A percentile compares a stretch with the other conserved stretches of the same genome.
Evolutionary conservation across 1,140 invertebrate species (phyloP).

Genomic region (Cecropterus lyciades): DNA sequence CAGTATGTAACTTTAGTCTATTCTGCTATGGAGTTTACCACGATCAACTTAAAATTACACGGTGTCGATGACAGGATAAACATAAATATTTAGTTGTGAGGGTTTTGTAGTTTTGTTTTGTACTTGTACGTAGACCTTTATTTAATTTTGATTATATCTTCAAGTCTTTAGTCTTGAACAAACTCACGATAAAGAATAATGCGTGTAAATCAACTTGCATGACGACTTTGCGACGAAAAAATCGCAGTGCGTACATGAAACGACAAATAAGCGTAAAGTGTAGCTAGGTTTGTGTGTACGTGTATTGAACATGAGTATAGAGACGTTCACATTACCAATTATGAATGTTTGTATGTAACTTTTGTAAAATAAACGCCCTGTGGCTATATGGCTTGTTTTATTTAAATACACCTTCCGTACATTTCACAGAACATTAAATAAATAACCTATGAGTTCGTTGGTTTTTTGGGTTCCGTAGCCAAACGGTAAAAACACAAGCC

Average conservation of each 20-base stretch:
- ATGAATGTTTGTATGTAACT: slow-evolving; percentile 82
- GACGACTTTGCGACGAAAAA: slow-evolving; percentile 12
- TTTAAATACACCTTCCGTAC: slow-evolving; percentile 14
- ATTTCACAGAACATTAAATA: not conserved
- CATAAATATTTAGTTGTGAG: no score
- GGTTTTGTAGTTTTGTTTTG: no score
- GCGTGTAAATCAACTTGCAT: not conserved
- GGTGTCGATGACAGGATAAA: no score
- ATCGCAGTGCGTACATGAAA: slow-evolving; percentile 38
- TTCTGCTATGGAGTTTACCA: no score
- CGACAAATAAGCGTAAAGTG: slow-evolving; percentile 48
- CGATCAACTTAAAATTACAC: no score
- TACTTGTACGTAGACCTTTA: no score
- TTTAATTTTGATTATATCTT: no score
- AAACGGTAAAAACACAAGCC: no score
- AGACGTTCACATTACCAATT: slow-evolving; percentile 58
- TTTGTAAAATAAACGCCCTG: slow-evolving; percentile 73
- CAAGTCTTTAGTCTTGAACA: no score
- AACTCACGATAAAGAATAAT: not conserved
- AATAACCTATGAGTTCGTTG: no score
- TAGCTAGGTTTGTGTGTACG: slow-evolving; percentile 50
- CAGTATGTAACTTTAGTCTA: no score
- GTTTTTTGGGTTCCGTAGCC: no score
- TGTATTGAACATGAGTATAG: slow-evolving; percentile 39
- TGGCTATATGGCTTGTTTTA: slow-evolving; percentile 49